Percentiles rank a stretch among this genome's conserved stretches.
These are phyloP conservation scores for Drosophila guanche DNA, from an alignment of 1,140 invertebrate genomes.

Conservation along the genomic window DNA sequence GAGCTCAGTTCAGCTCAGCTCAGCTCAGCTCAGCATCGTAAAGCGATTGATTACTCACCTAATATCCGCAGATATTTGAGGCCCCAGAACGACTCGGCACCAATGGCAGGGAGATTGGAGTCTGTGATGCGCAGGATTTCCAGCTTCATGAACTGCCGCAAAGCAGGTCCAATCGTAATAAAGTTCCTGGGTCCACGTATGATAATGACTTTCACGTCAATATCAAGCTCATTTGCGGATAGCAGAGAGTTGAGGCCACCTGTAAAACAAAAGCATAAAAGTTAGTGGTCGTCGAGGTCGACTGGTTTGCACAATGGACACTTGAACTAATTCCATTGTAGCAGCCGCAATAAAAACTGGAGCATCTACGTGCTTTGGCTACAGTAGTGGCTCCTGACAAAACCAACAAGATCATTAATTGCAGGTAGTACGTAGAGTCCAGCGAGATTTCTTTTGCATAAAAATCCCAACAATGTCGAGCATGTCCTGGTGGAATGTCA, in stretches of 20 bases:
- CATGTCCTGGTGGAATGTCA: slow-evolving; percentile 8
- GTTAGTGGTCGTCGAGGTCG: slow-evolving; percentile 29
- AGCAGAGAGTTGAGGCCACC: slow-evolving; percentile 85
- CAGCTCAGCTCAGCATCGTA: slow-evolving; percentile 25
- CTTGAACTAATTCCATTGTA: slow-evolving; percentile 41
- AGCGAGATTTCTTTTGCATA: slow-evolving; percentile 24
- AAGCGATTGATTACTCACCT: slow-evolving; percentile 76
- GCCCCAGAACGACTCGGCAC: slow-evolving; percentile 91
- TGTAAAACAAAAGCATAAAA: slow-evolving; percentile 72
- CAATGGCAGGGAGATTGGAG: slow-evolving; percentile 91
- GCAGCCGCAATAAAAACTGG: background rate
- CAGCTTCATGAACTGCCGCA: slow-evolving; percentile 86
- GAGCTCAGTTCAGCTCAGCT: background rate
- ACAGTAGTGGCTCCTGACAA: slow-evolving; percentile 7
- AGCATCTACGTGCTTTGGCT: slow-evolving; percentile 17
- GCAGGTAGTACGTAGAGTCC: slow-evolving; percentile 34
- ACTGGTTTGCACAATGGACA: slow-evolving; percentile 1
- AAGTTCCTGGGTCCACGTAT: slow-evolving; percentile 89
- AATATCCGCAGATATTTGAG: slow-evolving; percentile 88
- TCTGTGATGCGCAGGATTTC: slow-evolving; percentile 90
- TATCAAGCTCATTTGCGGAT: slow-evolving; percentile 86
- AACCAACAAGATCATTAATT: slow-evolving; percentile 68
- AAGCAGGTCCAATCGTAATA: slow-evolving; percentile 91
- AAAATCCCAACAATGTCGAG: slow-evolving; percentile 44
- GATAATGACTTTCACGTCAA: slow-evolving; percentile 87